Base-by-base conservation (phyloP, 2,888 invertebrate species). In the Agrenia bidenticulata region DNA sequence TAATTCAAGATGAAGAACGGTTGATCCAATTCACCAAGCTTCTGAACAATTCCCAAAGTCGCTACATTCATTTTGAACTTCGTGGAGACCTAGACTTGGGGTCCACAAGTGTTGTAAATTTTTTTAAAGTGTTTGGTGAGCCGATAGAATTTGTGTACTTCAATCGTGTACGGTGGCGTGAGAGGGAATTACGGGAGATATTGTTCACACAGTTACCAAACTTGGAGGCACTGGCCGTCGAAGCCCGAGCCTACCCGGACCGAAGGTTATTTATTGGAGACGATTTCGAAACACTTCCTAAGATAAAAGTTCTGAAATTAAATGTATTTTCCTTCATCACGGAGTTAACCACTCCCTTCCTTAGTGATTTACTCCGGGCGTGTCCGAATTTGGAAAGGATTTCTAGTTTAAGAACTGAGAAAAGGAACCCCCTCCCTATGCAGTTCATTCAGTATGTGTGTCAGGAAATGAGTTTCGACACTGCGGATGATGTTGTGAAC, bases 391-490 rank as follows among this genome's bases (percentile, higher is more conserved):
- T 72, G 32, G 66, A 72, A 61, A 63, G 51, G 54, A 69, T 72
- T 19, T 67, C 69, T 11, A 67, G 67, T 42, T 54, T 69, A 17
- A 61, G 63, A 64, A 62, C 67, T 19, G 49, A 64, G 23, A 72
- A 66, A 42, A 60, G 63, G 41, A 72, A 66, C 45, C 67, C 69
- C 5, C 66, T 72, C 7, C 72, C 72, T 13, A 72, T 72, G 72
- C 65, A 66, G 32, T 72, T 72, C 53, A 72, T 72, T 23, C 69
- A 69, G 54, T 72, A 72, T 39, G 67, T 72, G 27, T 72, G 72
- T 53, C 63, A 65, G 49, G 67, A 69, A 24, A 67, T 69, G 69
- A 67, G 61, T 24, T 69, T 67, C 26, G 72, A 67, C 63, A 67
- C 67, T 21, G 70, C 70, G 1, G 72, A 72, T 65, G 72, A 72